Percentiles rank a stretch among this genome's conserved stretches.
These are phyloP conservation scores for Oreotrochilus melanogaster DNA, from an alignment of 2,113 vertebrate genomes.

Conservation along the genomic window DNA sequence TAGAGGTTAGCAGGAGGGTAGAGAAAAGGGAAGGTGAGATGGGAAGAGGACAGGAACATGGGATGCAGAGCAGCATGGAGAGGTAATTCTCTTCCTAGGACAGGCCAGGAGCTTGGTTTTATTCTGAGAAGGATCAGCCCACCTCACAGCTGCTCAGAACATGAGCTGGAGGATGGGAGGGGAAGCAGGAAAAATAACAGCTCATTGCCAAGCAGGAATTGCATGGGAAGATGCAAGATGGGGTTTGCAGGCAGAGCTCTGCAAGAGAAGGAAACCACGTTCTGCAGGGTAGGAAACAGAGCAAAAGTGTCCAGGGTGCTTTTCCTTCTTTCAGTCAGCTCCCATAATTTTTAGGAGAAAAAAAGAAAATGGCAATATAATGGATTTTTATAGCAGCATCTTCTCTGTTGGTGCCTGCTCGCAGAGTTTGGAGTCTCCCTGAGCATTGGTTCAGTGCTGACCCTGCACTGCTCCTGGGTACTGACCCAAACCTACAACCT, in stretches of 20 bases:
- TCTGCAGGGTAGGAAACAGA: background rate
- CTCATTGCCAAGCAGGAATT: slow-evolving; percentile 35
- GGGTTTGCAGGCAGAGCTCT: background rate
- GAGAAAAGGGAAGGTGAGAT: background rate
- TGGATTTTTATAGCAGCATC: background rate
- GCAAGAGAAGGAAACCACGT: background rate
- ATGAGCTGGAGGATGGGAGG: background rate
- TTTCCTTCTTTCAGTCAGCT: background rate
- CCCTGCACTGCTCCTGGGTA: background rate
- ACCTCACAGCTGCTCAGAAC: slow-evolving; percentile 25
- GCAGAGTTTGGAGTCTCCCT: background rate
- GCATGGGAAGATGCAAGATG: background rate
- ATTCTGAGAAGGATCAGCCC: background rate
- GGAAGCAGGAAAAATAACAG: slow-evolving; percentile 16
- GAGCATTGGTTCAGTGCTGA: background rate
- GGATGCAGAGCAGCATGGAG: background rate
- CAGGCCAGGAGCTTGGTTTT: background rate
- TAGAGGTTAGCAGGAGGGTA: background rate
- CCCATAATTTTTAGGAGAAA: background rate
- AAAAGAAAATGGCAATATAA: background rate
- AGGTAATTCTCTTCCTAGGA: background rate
- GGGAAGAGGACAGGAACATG: background rate
- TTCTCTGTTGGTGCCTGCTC: background rate
- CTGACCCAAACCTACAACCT: background rate
- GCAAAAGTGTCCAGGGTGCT: background rate